Conservation (phyloP, 1,140 invertebrate genomes). For the Druon quercuslanigerum region DNA sequence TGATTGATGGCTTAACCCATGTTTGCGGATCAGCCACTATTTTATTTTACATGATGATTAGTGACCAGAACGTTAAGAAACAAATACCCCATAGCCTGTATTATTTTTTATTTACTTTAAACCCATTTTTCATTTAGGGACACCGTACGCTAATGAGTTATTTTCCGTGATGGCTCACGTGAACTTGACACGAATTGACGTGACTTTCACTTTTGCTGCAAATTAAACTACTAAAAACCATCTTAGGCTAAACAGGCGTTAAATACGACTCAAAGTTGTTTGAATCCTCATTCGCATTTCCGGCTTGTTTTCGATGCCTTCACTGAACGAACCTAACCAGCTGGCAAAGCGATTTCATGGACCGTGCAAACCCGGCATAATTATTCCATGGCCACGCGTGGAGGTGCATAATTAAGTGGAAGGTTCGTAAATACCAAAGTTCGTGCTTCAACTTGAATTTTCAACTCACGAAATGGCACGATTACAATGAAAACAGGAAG, state of each 20-base stretch:
- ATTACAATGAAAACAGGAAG: slow-evolving; percentile 10
- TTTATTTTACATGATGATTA: too few relatives aligned
- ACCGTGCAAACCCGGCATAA: slow-evolving; percentile 31
- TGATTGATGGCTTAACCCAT: too few relatives aligned
- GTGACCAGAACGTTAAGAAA: too few relatives aligned
- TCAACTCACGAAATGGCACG: slow-evolving; percentile 43
- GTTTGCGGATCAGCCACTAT: too few relatives aligned
- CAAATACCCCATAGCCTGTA: too few relatives aligned
- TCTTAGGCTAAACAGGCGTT: neutral
- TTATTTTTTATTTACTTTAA: too few relatives aligned
- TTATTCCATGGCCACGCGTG: slow-evolving; percentile 45
- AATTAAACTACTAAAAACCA: neutral
- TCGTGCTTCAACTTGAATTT: slow-evolving; percentile 60
- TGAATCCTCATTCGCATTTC: neutral
- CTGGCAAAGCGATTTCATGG: slow-evolving; percentile 42
- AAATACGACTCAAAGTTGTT: slow-evolving; percentile 7
- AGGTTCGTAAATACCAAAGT: slow-evolving; percentile 53
- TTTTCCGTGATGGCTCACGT: neutral
- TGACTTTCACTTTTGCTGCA: neutral
- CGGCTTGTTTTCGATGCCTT: slow-evolving; percentile 14
- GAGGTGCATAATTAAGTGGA: slow-evolving; percentile 54
- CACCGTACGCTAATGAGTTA: too few relatives aligned
- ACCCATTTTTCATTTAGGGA: too few relatives aligned
- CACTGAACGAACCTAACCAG: slow-evolving; percentile 32
- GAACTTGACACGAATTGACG: neutral